These are phyloP conservation scores for Vireo altiloquus DNA, from an alignment of 2,113 vertebrate species.

Conservation along the genomic window DNA sequence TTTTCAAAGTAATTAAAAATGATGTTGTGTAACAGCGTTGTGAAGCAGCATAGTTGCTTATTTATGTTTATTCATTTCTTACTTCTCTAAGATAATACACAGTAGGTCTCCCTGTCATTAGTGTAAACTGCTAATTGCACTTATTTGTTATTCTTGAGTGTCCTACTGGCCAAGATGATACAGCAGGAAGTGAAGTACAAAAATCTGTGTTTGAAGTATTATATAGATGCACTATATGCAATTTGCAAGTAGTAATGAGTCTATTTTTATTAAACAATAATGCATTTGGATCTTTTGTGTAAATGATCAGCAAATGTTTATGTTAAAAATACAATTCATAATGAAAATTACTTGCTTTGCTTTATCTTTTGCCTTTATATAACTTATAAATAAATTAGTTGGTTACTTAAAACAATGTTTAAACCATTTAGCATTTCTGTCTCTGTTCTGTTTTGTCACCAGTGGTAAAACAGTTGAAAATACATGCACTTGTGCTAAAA, in stretches of 20 bases:
- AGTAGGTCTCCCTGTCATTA: not conserved
- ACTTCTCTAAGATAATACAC: not conserved
- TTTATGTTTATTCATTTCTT: not conserved
- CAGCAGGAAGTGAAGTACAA: not conserved
- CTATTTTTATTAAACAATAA: not conserved
- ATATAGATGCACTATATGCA: not conserved
- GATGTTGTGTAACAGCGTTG: not conserved
- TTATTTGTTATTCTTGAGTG: not conserved
- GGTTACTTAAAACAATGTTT: not conserved
- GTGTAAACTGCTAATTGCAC: not conserved
- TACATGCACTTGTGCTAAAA: not conserved
- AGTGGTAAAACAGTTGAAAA: not conserved
- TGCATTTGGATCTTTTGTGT: not conserved
- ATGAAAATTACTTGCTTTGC: not conserved
- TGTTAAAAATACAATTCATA: not conserved
- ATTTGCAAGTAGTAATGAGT: not conserved
- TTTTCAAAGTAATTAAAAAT: not conserved
- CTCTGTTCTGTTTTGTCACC: not conserved
- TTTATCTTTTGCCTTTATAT: not conserved
- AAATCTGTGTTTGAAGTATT: not conserved
- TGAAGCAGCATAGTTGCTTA: not conserved
- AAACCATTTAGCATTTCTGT: not conserved
- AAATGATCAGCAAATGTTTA: not conserved
- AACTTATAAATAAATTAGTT: not conserved
- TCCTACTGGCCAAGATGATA: not conserved